A percentile compares a stretch with the other conserved stretches of the same genome.
Conservation (phyloP, 2,888 invertebrate genomes). For the Phytoseiulus persimilis region DNA sequence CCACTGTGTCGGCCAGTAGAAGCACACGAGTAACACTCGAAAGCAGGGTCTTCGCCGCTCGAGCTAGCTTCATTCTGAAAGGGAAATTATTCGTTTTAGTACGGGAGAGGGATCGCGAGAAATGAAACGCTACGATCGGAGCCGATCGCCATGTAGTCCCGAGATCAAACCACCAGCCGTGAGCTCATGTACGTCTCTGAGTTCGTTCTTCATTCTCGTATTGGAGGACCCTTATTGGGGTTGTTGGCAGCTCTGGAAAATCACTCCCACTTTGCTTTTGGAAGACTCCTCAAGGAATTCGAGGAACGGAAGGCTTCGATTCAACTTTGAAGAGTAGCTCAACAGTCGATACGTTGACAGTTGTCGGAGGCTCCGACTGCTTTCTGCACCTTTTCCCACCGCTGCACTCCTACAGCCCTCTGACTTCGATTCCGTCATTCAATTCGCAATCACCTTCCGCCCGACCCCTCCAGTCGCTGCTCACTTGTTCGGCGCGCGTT, state of each 20-base stretch:
- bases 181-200: not conserved
- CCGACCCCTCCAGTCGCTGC: too few relatives aligned
- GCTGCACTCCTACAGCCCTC: too few relatives aligned
- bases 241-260: not conserved
- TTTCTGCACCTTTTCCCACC: not conserved
- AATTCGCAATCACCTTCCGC: too few relatives aligned
- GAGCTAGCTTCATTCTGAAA: conserved; percentile 57
- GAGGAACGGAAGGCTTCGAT: not conserved
- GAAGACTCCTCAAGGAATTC: not conserved
- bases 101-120: too few relatives aligned
- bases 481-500: too few relatives aligned
- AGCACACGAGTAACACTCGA: conserved; percentile 91
- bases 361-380: not conserved
- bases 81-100: not conserved
- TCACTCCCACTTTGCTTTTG: not conserved
- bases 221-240: not conserved
- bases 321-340: not conserved
- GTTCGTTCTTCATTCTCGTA: not conserved
- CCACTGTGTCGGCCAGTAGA: conserved; percentile 89
- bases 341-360: not conserved
- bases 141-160: too few relatives aligned
- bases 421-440: too few relatives aligned
- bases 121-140: too few relatives aligned
- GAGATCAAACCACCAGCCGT: too few relatives aligned
- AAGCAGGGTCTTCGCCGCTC: conserved; percentile 83